Evolutionary conservation across 1,140 invertebrate species (phyloP).

Genomic region (Drosophila seguyi): DNA sequence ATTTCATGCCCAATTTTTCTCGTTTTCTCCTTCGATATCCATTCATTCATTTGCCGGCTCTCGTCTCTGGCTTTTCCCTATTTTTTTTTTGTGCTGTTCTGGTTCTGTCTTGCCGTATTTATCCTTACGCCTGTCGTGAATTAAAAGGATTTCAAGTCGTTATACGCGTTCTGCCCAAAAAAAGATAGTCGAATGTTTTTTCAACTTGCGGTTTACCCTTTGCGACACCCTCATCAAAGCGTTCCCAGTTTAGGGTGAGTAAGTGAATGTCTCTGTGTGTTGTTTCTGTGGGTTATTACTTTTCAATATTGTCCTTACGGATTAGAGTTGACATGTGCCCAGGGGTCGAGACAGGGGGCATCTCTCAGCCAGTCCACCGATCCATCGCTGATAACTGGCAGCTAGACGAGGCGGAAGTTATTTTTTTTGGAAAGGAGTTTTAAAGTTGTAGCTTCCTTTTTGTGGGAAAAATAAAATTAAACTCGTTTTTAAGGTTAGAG

Average conservation of each 20-base stretch:
- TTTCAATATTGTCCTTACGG: constrained; percentile 84
- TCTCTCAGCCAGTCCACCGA: neutral
- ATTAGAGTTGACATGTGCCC: constrained; percentile 77
- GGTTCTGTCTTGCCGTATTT: constrained; percentile 31
- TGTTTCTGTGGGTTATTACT: constrained; percentile 84
- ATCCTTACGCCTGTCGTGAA: constrained; percentile 77
- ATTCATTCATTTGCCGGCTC: constrained; percentile 59
- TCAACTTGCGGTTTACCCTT: constrained; percentile 73
- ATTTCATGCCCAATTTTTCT: constrained; percentile 74
- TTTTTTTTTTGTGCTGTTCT: neutral
- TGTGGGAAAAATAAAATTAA: neutral
- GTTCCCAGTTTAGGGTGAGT: constrained; percentile 21
- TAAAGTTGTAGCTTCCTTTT: neutral
- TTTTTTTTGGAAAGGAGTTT: neutral
- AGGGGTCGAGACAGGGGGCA: constrained; percentile 33
- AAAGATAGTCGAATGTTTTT: constrained; percentile 76
- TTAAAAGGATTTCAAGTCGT: constrained; percentile 81
- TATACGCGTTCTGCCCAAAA: constrained; percentile 61
- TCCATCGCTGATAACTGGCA: constrained; percentile 24
- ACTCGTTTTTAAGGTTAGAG: neutral
- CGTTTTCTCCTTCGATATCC: constrained; percentile 64
- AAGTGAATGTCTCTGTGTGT: constrained; percentile 49
- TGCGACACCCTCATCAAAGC: constrained; percentile 68
- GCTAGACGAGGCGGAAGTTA: neutral
- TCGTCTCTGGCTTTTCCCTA: neutral